Base-by-base conservation (phyloP, 2,797 vertebrate genomes). In the Enteromius thamalakanensis region DNA sequence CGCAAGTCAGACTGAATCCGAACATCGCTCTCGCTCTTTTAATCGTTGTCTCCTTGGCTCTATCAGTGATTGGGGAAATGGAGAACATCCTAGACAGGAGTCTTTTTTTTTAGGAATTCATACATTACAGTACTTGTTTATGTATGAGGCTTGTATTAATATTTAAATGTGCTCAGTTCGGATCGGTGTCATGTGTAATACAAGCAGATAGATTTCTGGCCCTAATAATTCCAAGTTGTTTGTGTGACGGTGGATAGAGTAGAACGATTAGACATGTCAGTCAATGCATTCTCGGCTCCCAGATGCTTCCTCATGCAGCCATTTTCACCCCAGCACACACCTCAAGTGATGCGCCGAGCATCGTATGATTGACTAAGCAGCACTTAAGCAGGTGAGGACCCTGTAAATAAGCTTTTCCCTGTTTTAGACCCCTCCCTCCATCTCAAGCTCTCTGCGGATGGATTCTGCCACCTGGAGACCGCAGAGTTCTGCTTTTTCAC, bases 151-250 rank as follows among this genome's bases (percentile, higher is more conserved):
- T 62, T 79, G 79, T 37, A 64, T 76, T 70, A 70, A 80, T 76
- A 68, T 83, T 74, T 70, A 80, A 86, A 83, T 32, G 64, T 79
- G 32, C 45, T 69, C 71, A 1, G 17, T 42, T 67, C 19, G 2
- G 12, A 64, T 69, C 34, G 3, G 47, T 15, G 9, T 70, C 68
- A 69, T 58, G 62, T 71, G 68, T 82, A 72, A 83, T 84, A 86
- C 70, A 86, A 53, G 29, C 65, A 74, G 55, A 60, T 78, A 69
- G 58, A 85, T 79, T 84, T 86, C 64, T 45, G 68, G 60, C 67
- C 71, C 80, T 47, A 87, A 84, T 86, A 71, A 86, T 80, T 60
- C 42, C 68, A 58, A 49, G 67, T 51, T 83, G 79, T 82, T 84
- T 86, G 75, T 81, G 51, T 80, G 72, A 80, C 69, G 49, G 79